A percentile compares a stretch with the other conserved stretches of the same genome.
These are phyloP conservation scores for Mionectes macconnelli DNA, from an alignment of 2,113 vertebrate genomes.

Conservation along the genomic window DNA sequence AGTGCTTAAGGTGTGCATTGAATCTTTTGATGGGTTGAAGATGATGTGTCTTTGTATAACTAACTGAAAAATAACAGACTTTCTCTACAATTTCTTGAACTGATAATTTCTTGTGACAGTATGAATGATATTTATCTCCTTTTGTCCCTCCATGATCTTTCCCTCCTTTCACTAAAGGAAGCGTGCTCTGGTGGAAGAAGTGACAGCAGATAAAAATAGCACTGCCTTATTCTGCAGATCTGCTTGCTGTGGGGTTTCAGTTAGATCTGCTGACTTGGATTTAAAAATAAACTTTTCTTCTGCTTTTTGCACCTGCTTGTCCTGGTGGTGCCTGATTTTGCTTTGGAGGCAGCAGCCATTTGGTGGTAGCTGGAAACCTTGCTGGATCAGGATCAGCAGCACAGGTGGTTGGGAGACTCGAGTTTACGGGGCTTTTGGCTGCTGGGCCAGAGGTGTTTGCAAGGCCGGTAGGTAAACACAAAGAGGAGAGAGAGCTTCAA, in stretches of 20 bases:
- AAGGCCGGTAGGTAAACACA: neutral
- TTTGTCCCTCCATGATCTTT: neutral
- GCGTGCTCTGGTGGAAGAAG: neutral
- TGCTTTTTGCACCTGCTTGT: conserved; percentile 57
- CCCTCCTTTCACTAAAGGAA: neutral
- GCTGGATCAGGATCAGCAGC: neutral
- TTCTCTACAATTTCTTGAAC: neutral
- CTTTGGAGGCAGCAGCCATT: neutral
- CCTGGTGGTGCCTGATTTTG: neutral
- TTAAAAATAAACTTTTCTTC: conserved; percentile 36
- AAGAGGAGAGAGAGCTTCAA: neutral
- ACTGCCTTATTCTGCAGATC: conserved; percentile 24
- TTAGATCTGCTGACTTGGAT: conserved; percentile 57
- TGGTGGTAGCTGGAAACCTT: neutral
- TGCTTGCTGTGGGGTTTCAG: conserved; percentile 34
- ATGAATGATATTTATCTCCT: neutral
- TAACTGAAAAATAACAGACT: neutral
- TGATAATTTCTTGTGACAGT: neutral
- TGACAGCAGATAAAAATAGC: conserved; percentile 39
- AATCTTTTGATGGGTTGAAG: neutral
- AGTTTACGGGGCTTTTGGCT: neutral
- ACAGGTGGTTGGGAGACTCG: neutral
- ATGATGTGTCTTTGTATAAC: neutral
- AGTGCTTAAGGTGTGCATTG: neutral
- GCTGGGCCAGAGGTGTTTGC: neutral